These are phyloP conservation scores for Halesus radiatus DNA, from an alignment of 1,140 invertebrate genomes.

Conservation along the genomic window DNA sequence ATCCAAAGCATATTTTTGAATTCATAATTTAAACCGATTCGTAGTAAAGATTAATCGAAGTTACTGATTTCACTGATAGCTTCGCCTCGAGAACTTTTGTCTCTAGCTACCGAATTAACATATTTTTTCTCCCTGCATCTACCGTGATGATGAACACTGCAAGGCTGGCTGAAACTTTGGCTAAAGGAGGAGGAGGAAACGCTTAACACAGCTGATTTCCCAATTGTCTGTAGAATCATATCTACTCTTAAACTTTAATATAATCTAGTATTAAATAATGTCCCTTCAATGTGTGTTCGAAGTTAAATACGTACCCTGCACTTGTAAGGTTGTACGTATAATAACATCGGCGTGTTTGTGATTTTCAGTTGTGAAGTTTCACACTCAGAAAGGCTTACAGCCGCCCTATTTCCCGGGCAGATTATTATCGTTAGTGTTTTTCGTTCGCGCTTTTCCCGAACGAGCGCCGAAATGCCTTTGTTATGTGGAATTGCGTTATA, in stretches of 20 bases:
- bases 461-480: constrained; percentile 30
- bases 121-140: no score
- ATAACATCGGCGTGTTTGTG: constrained; percentile 36
- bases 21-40: no score
- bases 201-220: not conserved
- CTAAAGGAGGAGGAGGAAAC: no score
- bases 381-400: constrained; percentile 50
- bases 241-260: no score
- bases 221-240: not conserved
- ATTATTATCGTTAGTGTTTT: constrained; percentile 56
- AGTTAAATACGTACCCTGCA: no score
- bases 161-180: no score
- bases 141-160: no score
- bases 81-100: no score
- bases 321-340: not conserved
- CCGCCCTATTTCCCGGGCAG: constrained; percentile 48
- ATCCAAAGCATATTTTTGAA: no score
- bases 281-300: not conserved
- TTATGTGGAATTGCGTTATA: constrained; percentile 54
- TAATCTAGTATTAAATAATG: not conserved
- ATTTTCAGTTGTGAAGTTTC: constrained; percentile 54
- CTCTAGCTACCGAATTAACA: no score
- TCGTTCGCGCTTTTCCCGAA: constrained; percentile 45
- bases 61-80: no score
- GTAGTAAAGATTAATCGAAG: no score